Evolutionary conservation across 2,888 invertebrate genomes (phyloP), one percentile per base, ranked within the genome.

Genomic region (Tetragonisca angustula): DNA sequence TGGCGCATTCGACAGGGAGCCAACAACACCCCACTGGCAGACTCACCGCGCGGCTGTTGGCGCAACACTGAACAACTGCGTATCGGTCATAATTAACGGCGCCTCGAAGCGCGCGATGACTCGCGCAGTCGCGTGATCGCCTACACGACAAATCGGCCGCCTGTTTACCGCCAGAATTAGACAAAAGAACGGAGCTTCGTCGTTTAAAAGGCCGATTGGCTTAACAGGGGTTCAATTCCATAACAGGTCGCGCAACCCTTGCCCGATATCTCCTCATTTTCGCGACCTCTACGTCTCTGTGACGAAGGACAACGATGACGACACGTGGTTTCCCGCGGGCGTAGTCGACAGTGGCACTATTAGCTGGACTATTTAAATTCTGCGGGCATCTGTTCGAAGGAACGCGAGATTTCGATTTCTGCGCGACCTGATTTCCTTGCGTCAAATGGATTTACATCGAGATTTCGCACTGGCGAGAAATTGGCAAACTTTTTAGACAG

Each of bases 41-140:
- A 36, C 76, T 74, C 50, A 76, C 83, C 32, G 87, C 88, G 88
- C 89, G 79, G 64, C 81, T 72, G 84, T 87, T 81, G 80, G 89
- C 90, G 90, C 89, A 79, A 87, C 61, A 89, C 89, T 89, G 88
- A 85, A 76, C 81, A 81, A 89, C 86, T 89, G 84, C 84, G 83
- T 87, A 84, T 88, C 82, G 84, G 85, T 88, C 89, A 84, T 85
- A 87, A 82, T 80, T 84, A 86, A 81, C 79, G 82, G 87, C 88
- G 85, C 85, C 77, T 71, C 73, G 50, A 68, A 80, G 84, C 75
- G 87, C 78, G 79, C 86, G 86, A 89, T 79, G 68, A 65, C 69
- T 79, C 86, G 85, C 85, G 89, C 89, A 89, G 89, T 87, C 89
- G 89, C 89, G 82, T 79, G 89, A 89, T 89, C 86, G 84, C 76